Base-by-base conservation (phyloP, 2,113 vertebrate species). In the Aleadryas rufinucha region DNA sequence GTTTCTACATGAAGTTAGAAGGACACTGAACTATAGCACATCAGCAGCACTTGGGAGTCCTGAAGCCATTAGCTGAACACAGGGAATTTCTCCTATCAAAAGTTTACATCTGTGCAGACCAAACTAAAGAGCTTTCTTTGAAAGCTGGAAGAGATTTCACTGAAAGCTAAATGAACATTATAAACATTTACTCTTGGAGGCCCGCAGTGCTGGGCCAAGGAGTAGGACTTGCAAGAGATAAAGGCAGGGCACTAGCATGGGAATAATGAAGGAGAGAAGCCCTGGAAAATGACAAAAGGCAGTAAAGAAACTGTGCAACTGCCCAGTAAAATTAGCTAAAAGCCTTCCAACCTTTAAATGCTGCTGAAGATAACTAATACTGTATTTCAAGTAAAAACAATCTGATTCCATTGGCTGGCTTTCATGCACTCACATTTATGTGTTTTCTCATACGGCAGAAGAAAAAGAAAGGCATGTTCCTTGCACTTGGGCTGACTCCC, bases 101-200 rank as follows among this genome's bases (percentile, higher is more conserved):
- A 80, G 87, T 86, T 74, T 89, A 90, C 65, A 80, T 91, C 80
- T 68, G 39, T 35, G 21, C 69, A 94, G 95, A 75, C 54, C 53
- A 60, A 95, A 78, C 49, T 37, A 89, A 92, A 94, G 76, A 84
- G 64, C 60, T 93, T 95, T 75, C 86, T 96, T 96, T 93, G 64
- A 89, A 93, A 96, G 76, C 1, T 95, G 61, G 72, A 93, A 90
- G 47, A 89, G 37, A 92, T 93, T 90, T 93, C 72, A 90, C 86
- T 5, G 4, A 90, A 93, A 94, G 41, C 61, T 75, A 90, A 78
- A 90, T 60, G 41, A 94, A 69, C 41, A 18, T 79, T 82, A 89
- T 84, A 96, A 94, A 96, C 96, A 78, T 87, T 96, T 91, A 82
- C 31, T 81, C 72, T 89, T 12, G 16, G 72, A 81, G 76, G 76